phyloP scores from a whole-genome alignment of 2,888 invertebrate genomes.

The Rhyacophila evoluta region DNA sequence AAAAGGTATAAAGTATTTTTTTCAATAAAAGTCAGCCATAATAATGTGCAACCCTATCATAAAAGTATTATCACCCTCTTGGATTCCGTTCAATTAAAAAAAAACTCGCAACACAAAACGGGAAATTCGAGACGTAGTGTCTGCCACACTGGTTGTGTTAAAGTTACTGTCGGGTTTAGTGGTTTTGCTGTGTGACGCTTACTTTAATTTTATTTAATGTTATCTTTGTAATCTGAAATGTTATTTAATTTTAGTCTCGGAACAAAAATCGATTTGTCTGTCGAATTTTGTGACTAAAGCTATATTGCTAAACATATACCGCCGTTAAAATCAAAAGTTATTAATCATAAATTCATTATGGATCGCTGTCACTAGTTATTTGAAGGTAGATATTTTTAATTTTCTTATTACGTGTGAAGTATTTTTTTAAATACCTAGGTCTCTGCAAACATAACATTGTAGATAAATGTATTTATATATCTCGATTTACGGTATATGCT shows the following conservation, averaged over 20 bases:
- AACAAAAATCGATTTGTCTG: not conserved
- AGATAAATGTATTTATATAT: not conserved
- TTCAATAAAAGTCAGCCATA: no score
- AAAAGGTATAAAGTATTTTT: no score
- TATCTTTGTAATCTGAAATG: conserved; percentile 11
- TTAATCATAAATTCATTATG: not conserved
- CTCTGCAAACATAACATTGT: not conserved
- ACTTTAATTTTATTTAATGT: conserved; percentile 6
- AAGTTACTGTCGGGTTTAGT: not conserved
- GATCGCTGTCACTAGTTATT: conserved; percentile 8
- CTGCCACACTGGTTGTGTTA: not conserved
- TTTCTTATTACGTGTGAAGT: conserved; percentile 14
- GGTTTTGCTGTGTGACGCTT: not conserved
- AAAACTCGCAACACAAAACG: no score
- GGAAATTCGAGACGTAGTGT: not conserved
- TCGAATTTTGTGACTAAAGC: not conserved
- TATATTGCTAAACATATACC: not conserved
- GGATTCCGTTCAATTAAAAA: no score
- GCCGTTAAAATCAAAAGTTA: not conserved
- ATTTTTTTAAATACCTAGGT: not conserved
- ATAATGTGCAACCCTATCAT: no score
- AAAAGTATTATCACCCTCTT: no score
- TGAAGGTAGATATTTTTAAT: conserved; percentile 9
- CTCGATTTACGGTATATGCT: not conserved
- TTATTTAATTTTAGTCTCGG: not conserved